phyloP scores from a whole-genome alignment of 2,797 vertebrate species.

The Gobionotothen gibberifrons region DNA sequence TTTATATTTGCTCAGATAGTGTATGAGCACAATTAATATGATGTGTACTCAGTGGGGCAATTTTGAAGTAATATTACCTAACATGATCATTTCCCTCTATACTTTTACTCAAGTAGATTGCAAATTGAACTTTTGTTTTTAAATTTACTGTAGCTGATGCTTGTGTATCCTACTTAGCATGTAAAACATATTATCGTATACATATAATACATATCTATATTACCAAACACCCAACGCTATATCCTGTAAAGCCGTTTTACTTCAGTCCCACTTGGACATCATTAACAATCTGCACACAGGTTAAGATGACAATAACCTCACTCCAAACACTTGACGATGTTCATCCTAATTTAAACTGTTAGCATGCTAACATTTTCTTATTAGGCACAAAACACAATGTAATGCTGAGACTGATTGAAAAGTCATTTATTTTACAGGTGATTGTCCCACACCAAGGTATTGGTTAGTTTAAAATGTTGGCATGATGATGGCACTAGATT shows the following conservation, averaged over 20 bases:
- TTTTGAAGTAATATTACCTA: not conserved
- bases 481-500: too few species aligned
- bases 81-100: not conserved
- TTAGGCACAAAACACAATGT: too few species aligned
- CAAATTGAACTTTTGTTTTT: not conserved
- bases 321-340: not conserved
- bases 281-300: conserved; percentile 53
- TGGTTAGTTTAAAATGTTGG: too few species aligned
- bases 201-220: not conserved
- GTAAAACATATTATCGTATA: not conserved
- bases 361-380: not conserved
- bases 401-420: too few species aligned
- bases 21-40: not conserved
- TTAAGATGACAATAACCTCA: conserved; percentile 60
- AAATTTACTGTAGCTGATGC: not conserved
- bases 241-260: not conserved
- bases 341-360: too few species aligned
- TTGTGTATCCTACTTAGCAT: not conserved
- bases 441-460: too few species aligned
- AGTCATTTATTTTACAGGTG: too few species aligned
- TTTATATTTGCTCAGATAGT: not conserved
- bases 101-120: not conserved
- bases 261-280: conserved; percentile 10
- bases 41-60: too few species aligned
- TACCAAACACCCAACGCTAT: not conserved